Percentiles rank a stretch among this genome's conserved stretches.
Conservation (phyloP, 2,888 invertebrate species). For the Cynaeus angustus region DNA sequence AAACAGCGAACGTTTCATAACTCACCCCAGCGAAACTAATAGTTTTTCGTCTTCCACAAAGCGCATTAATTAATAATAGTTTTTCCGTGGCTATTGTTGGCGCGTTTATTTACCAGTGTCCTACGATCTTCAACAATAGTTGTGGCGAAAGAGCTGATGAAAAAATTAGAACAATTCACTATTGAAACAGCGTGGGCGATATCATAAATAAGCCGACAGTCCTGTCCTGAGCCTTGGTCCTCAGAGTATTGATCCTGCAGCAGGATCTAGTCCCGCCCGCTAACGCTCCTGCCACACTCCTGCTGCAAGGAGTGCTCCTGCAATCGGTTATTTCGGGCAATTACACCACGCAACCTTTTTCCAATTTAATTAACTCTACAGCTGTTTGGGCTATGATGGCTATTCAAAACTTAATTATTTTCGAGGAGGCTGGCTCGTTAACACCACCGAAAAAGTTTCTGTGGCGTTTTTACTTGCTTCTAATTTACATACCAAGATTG, state of each 20-base stretch:
- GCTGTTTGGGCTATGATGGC: conserved; percentile 23
- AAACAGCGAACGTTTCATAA: background rate
- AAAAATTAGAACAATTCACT: conserved; percentile 40
- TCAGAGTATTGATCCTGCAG: conserved; percentile 64
- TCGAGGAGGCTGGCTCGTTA: conserved; percentile 7
- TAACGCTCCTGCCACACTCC: conserved; percentile 57
- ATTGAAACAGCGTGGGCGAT: conserved; percentile 35
- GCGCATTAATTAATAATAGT: conserved; percentile 26
- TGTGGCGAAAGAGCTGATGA: conserved; percentile 7
- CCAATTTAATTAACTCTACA: conserved; percentile 41
- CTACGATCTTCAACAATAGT: background rate
- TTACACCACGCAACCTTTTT: conserved; percentile 43
- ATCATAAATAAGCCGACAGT: conserved; percentile 59
- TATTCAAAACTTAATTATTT: conserved; percentile 41
- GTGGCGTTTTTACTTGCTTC: conserved; percentile 1
- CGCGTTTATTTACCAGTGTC: no score
- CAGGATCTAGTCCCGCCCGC: conserved; percentile 51
- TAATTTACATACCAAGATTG: conserved; percentile 33
- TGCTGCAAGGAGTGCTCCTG: conserved; percentile 56
- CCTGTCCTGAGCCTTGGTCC: conserved; percentile 59
- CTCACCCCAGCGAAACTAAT: conserved; percentile 4
- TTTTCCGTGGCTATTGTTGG: background rate
- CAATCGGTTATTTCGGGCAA: conserved; percentile 54
- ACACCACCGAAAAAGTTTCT: conserved; percentile 17
- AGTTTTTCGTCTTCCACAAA: conserved; percentile 10